Evolutionary conservation across 2,113 vertebrate genomes (phyloP).

Genomic region (Campylomormyrus numenius): DNA sequence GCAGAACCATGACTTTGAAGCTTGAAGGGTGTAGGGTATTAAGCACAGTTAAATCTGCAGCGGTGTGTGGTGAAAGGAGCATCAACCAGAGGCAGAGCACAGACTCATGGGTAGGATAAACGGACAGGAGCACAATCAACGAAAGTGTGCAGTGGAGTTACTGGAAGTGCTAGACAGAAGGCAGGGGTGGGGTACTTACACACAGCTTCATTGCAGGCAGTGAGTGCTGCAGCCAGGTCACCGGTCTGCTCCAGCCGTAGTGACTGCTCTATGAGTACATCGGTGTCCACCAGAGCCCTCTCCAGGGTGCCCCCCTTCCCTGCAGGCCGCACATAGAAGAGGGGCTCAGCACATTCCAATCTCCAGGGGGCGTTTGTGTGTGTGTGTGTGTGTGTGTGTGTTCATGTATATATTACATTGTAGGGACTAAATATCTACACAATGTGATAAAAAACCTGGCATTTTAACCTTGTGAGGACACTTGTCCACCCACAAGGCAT

Average conservation of each 20-base stretch:
- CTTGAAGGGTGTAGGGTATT: background rate
- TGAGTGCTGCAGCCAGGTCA: slow-evolving; percentile 82
- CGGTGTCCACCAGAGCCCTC: slow-evolving; percentile 82
- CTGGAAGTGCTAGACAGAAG: background rate
- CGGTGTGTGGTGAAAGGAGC: background rate
- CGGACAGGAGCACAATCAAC: slow-evolving; percentile 27
- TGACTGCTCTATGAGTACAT: slow-evolving; percentile 85
- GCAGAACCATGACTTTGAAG: background rate
- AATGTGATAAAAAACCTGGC: too few species aligned
- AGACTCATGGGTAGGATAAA: background rate
- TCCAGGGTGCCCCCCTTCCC: slow-evolving; percentile 85
- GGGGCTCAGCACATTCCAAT: background rate
- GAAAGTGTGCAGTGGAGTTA: background rate
- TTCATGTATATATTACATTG: background rate
- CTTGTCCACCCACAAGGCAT: too few species aligned
- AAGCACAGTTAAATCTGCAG: background rate
- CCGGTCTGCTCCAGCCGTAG: slow-evolving; percentile 86
- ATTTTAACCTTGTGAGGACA: too few species aligned
- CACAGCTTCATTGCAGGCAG: slow-evolving; percentile 90
- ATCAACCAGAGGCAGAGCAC: background rate
- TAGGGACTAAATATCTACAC: too few species aligned
- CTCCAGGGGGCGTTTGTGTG: background rate
- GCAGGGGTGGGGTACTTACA: slow-evolving; percentile 77
- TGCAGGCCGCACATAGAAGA: slow-evolving; percentile 59
- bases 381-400: background rate